These are phyloP conservation scores for Mylabris sibirica DNA, from an alignment of 2,888 invertebrate species.

Conservation along the genomic window DNA sequence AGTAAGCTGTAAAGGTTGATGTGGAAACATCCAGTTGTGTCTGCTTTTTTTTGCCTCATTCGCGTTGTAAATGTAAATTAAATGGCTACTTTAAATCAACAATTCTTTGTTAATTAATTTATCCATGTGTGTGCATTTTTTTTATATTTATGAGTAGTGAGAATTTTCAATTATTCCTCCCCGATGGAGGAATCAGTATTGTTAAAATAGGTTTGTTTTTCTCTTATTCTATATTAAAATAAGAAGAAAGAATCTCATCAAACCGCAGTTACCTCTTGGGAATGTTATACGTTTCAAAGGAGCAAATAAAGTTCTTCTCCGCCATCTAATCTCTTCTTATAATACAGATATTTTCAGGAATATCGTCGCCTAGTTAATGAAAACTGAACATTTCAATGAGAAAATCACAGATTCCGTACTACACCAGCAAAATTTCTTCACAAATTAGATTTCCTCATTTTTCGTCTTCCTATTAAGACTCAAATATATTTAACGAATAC, in stretches of 20 bases:
- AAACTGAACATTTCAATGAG: neutral
- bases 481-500: neutral
- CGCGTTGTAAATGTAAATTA: constrained; percentile 3
- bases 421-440: neutral
- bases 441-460: neutral
- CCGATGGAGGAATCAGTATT: constrained; percentile 21
- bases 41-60: neutral
- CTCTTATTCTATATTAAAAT: constrained; percentile 1
- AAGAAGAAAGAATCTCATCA: constrained; percentile 32
- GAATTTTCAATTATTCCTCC: neutral
- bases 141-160: neutral
- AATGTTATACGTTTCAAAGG: constrained; percentile 19
- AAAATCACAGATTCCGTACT: neutral
- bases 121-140: neutral
- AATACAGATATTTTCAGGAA: constrained; percentile 10
- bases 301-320: constrained; percentile 23
- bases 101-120: constrained; percentile 14
- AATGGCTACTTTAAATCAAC: neutral
- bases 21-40: neutral
- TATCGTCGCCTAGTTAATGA: constrained; percentile 10
- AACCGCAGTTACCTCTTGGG: constrained; percentile 31
- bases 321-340: neutral
- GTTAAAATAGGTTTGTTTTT: constrained; percentile 16
- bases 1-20: neutral
- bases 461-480: neutral